Conservation (phyloP, 1,140 invertebrate genomes). For the Drosophila bifasciata region DNA sequence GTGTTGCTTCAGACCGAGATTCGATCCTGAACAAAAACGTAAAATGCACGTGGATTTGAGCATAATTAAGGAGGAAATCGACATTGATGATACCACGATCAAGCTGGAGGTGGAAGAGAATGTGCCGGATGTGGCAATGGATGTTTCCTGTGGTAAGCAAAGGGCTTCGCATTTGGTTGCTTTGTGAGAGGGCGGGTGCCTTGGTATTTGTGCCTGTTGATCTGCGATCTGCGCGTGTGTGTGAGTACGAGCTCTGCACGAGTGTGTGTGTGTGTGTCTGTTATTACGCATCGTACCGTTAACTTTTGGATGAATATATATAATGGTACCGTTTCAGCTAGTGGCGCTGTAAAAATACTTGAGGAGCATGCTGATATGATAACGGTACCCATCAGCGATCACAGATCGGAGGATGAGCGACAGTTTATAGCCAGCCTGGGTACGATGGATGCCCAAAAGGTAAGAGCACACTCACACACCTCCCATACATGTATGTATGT, state of each 20-base stretch:
- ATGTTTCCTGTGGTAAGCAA: constrained; percentile 51
- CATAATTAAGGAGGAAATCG: constrained; percentile 44
- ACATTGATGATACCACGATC: constrained; percentile 54
- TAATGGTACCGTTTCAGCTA: constrained; percentile 18
- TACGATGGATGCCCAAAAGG: constrained; percentile 51
- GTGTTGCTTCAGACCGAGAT: not conserved
- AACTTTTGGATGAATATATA: constrained; percentile 16
- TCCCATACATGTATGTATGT: not conserved
- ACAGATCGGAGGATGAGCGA: constrained; percentile 55
- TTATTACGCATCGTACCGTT: constrained; percentile 68
- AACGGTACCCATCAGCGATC: constrained; percentile 44
- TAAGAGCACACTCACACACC: constrained; percentile 7
- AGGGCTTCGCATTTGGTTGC: constrained; percentile 8
- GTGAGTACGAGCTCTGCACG: constrained; percentile 4
- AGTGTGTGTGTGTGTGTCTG: constrained; percentile 16
- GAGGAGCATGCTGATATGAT: constrained; percentile 57
- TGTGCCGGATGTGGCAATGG: not conserved
- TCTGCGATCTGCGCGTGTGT: constrained; percentile 6
- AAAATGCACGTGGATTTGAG: constrained; percentile 37
- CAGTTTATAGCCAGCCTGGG: constrained; percentile 45
- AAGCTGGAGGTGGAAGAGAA: constrained; percentile 53
- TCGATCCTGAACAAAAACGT: constrained; percentile 7
- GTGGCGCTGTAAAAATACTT: constrained; percentile 31
- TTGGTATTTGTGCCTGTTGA: constrained; percentile 20
- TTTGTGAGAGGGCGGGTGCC: constrained; percentile 14